Conservation (phyloP, 2,113 vertebrate genomes). For the Odocoileus hemionus region DNA sequence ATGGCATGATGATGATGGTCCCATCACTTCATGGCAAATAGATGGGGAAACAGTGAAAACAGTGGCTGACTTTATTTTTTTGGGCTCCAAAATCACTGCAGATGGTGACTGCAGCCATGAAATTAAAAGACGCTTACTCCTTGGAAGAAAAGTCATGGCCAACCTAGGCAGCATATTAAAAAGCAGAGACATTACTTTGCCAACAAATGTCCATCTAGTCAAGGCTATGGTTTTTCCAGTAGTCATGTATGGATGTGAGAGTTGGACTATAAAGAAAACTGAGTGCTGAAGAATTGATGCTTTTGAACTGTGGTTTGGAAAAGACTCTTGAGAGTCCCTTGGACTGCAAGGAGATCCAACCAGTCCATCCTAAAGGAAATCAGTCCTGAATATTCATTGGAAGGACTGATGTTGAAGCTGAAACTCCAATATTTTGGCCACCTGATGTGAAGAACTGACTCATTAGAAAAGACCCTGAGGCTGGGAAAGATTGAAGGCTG, state of each 20-base stretch:
- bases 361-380: neutral
- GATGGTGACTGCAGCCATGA: neutral
- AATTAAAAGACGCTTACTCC: neutral
- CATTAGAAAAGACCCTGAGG: neutral
- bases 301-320: neutral
- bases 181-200: neutral
- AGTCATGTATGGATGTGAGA: neutral
- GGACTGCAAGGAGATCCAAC: neutral
- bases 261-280: neutral
- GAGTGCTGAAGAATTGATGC: neutral
- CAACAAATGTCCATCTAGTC: neutral
- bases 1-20: neutral
- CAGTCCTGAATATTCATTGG: neutral
- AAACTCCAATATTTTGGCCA: neutral
- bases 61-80: neutral
- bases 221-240: neutral
- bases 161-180: neutral
- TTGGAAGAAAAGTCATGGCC: neutral
- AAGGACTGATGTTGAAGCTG: neutral
- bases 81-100: neutral
- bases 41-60: neutral
- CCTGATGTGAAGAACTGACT: neutral
- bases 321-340: neutral
- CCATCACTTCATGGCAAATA: neutral
- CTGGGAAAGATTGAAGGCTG: neutral